Percentiles rank a stretch among this genome's conserved stretches.
phyloP scores from a whole-genome alignment of 92 coral and sea anemone species.

The Galaxea fascicularis region DNA sequence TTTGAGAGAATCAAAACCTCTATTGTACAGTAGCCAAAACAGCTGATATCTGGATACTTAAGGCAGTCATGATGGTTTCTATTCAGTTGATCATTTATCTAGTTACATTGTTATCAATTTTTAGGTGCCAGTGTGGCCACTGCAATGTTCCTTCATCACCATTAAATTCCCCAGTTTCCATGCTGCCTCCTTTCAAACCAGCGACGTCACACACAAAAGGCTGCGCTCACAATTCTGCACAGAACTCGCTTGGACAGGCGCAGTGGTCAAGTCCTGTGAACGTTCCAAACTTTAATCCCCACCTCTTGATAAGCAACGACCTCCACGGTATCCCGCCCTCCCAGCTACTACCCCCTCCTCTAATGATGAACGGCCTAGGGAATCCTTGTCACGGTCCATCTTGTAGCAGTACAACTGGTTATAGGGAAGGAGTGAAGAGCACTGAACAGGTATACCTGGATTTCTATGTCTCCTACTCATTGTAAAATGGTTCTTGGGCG shows the following conservation, averaged over 20 bases:
- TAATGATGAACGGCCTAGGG: slow-evolving; percentile 75
- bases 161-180: slow-evolving; percentile 28
- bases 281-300: slow-evolving; percentile 54
- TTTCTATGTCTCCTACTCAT: background rate
- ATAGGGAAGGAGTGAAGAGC: slow-evolving; percentile 25
- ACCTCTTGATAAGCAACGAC: slow-evolving; percentile 61
- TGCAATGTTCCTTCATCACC: slow-evolving; percentile 49
- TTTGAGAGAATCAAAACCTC: no score
- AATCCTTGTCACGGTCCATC: slow-evolving; percentile 53
- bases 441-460: slow-evolving; percentile 30
- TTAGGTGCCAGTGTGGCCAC: slow-evolving; percentile 66
- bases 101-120: background rate
- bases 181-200: slow-evolving; percentile 30
- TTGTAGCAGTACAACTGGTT: slow-evolving; percentile 46
- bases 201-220: slow-evolving; percentile 19
- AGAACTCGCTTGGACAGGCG: background rate
- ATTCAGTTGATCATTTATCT: background rate
- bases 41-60: no score
- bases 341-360: slow-evolving; percentile 73
- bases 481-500: no score
- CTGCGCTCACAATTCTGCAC: slow-evolving; percentile 7
- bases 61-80: background rate
- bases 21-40: no score
- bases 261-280: slow-evolving; percentile 48
- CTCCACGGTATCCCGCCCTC: slow-evolving; percentile 64